Evolutionary conservation across 64 coral and sea anemone genomes (phyloP), one percentile per base, ranked within the genome.

Genomic region (Actinia equina): DNA sequence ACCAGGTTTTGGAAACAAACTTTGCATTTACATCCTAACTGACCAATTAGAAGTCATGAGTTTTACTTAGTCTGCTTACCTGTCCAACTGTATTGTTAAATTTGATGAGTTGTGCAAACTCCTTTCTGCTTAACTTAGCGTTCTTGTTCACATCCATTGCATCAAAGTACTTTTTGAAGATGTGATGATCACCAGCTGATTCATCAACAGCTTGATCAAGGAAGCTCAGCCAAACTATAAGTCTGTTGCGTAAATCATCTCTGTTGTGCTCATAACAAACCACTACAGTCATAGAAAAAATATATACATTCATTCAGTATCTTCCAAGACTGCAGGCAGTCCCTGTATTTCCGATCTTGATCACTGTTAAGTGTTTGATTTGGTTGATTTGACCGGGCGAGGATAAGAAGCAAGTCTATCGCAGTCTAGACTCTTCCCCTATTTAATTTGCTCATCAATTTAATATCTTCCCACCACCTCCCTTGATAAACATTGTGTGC

Each of bases 231-330:
- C 89, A 91, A 59, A 74, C 84, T 54, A 91, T 91, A 25, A 91
- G 52, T 60, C 76, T 80, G 26, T 56, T 82, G 23, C 89, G 89
- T 71, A 91, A 52, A 41, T 87, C 76, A 67, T 91, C 77, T 45
- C 89, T 84, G 42, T 91, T 70, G 62, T 71, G 74, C 43, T 91
- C 89, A 55, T 87, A 87, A 12, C 89, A 91, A 55, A 91, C 89
- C 43, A 91, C 89, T 91, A n/a, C 37, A 57, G 55, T 56, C 53
- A 57, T 56, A 26, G 37, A 54, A 37, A 18, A 54, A 14, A 58
- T 4, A 9, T 43, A n/a, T 82, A 2, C 43, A 80, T 8, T 13
- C 43, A 43, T 16, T 57, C 6, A 57, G 46, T 49, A 49, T 49
- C 46, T 49, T 49, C 46, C 46, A 0, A 37, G 30, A 37, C 30